These are phyloP conservation scores for Deilephila elpenor DNA, from an alignment of 2,888 invertebrate genomes.

Conservation along the genomic window DNA sequence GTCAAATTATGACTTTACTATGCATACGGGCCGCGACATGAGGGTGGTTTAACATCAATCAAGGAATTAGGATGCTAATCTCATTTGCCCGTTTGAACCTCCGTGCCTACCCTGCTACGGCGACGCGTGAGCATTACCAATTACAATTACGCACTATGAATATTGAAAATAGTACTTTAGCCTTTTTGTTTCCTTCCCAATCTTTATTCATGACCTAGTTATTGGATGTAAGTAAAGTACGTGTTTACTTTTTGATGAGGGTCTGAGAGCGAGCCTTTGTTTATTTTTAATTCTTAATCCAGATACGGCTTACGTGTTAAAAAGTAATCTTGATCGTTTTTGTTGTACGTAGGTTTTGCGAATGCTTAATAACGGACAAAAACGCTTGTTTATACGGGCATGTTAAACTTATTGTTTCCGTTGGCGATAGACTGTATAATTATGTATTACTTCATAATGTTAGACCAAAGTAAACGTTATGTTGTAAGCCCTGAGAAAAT, in stretches of 20 bases:
- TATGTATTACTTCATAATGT: background rate
- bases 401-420: background rate
- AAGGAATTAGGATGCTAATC: slow-evolving; percentile 73
- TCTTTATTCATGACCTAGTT: slow-evolving; percentile 17
- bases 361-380: background rate
- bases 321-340: background rate
- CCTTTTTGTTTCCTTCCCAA: slow-evolving; percentile 12
- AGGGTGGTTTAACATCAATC: slow-evolving; percentile 71
- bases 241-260: background rate
- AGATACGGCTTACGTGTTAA: slow-evolving; percentile 24
- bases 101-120: slow-evolving; percentile 49
- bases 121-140: slow-evolving; percentile 52
- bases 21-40: slow-evolving; percentile 48
- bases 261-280: background rate
- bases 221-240: background rate
- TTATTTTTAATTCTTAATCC: slow-evolving; percentile 2
- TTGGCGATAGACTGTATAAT: background rate
- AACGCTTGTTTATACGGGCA: background rate
- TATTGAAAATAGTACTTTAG: slow-evolving; percentile 31
- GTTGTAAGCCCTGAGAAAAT: too few relatives aligned
- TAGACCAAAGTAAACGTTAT: background rate
- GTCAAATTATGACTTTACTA: slow-evolving; percentile 54
- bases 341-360: background rate
- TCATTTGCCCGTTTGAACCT: slow-evolving; percentile 63
- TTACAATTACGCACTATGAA: slow-evolving; percentile 49